Evolutionary conservation across 2,113 vertebrate species (phyloP).

Genomic region (Electrona antarctica): DNA sequence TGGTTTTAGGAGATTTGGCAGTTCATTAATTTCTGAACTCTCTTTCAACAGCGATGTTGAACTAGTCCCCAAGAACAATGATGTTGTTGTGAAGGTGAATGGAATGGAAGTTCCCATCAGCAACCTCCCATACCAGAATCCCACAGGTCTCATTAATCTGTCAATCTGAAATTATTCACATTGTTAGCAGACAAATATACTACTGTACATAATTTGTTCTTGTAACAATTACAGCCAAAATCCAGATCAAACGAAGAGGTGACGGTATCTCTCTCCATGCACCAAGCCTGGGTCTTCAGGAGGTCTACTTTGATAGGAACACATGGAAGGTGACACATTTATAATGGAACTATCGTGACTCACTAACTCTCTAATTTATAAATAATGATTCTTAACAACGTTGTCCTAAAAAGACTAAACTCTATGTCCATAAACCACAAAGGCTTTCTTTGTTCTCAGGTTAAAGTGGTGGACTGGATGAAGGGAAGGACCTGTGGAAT

Average conservation of each 20-base stretch:
- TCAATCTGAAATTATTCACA: background rate
- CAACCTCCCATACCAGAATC: conserved; percentile 63
- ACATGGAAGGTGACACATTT: conserved; percentile 49
- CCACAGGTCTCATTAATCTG: conserved; percentile 42
- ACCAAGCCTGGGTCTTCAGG: conserved; percentile 65
- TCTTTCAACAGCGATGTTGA: conserved; percentile 61
- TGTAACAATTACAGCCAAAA: conserved; percentile 38
- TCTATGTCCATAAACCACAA: background rate
- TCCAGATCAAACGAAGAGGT: conserved; percentile 50
- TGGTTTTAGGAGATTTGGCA: background rate
- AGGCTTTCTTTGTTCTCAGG: conserved; percentile 54
- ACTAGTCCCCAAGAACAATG: conserved; percentile 30
- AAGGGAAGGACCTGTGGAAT: conserved; percentile 81
- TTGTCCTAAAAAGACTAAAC: no score
- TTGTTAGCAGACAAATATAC: background rate
- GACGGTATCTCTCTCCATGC: conserved; percentile 62
- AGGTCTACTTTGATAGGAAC: conserved; percentile 53
- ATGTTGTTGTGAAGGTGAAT: conserved; percentile 58
- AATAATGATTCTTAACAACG: no score
- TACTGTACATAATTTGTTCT: background rate
- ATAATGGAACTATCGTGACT: background rate
- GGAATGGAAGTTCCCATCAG: conserved; percentile 48
- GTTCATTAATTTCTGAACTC: background rate
- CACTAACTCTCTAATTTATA: no score
- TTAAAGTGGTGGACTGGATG: conserved; percentile 83